phyloP scores from a whole-genome alignment of 2,888 invertebrate genomes.

The Micoletzkya japonica region DNA sequence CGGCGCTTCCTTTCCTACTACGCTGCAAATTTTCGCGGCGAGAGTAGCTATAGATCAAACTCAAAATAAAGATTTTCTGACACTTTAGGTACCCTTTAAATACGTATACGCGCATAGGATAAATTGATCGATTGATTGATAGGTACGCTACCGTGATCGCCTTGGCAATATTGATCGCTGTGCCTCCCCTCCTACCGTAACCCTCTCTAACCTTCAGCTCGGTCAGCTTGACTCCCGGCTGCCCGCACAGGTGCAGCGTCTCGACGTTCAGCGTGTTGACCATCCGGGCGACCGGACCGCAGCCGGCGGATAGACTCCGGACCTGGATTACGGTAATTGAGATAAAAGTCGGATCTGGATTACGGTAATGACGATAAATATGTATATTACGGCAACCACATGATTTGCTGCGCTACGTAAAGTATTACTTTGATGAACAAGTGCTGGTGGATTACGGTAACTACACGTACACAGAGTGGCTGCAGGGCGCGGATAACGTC shows the following conservation, averaged over 20 bases:
- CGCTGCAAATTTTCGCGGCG: no score
- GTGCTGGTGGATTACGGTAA: no score
- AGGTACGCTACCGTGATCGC: no score
- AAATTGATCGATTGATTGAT: no score
- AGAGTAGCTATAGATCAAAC: no score
- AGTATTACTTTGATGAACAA: no score
- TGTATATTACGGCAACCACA: neutral
- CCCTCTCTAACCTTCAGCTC: neutral
- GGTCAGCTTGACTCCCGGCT: slow-evolving; percentile 18
- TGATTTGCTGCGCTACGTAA: neutral
- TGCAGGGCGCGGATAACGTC: neutral
- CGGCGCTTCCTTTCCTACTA: no score
- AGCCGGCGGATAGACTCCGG: slow-evolving; percentile 16
- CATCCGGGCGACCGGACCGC: slow-evolving; percentile 11
- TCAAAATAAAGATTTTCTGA: no score
- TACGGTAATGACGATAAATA: neutral
- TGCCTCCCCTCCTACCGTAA: neutral
- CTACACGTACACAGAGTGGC: neutral
- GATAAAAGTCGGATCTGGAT: neutral
- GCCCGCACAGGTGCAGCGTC: slow-evolving; percentile 18
- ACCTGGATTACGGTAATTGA: slow-evolving; percentile 6
- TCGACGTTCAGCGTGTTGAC: slow-evolving; percentile 14
- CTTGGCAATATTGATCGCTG: no score
- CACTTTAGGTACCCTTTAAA: no score
- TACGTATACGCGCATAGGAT: no score